phyloP scores from a whole-genome alignment of 2,888 invertebrate genomes.

The Pogonocherus hispidulus region DNA sequence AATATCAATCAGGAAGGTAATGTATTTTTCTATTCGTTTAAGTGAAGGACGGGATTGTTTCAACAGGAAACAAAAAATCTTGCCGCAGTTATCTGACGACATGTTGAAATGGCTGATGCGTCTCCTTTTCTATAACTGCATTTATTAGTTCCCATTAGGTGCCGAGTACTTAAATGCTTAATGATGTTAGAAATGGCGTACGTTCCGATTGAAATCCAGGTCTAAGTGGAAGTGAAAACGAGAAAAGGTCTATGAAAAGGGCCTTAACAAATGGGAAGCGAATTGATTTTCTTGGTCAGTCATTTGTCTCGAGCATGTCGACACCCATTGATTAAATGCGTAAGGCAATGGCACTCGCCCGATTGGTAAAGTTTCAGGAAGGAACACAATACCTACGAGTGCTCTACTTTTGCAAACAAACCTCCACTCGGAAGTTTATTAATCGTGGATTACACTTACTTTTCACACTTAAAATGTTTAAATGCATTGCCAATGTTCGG shows the following conservation, averaged over 20 bases:
- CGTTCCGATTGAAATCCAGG: constrained; percentile 43
- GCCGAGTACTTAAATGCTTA: constrained; percentile 29
- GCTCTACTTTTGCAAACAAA: constrained; percentile 46
- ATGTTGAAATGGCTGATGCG: no score
- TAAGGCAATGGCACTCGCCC: constrained; percentile 57
- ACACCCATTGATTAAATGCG: constrained; percentile 60
- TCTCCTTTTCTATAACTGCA: constrained; percentile 20
- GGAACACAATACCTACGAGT: constrained; percentile 51
- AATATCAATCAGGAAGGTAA: no score
- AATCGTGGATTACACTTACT: not conserved
- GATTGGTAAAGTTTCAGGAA: constrained; percentile 57
- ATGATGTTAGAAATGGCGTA: constrained; percentile 43
- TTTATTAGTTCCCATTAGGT: constrained; percentile 27
- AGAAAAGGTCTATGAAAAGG: constrained; percentile 44
- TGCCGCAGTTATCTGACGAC: no score
- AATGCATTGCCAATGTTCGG: no score
- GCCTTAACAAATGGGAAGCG: constrained; percentile 60
- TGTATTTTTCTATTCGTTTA: no score
- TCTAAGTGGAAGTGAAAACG: constrained; percentile 43
- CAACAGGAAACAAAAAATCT: no score
- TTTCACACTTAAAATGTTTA: not conserved
- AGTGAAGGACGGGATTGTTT: no score
- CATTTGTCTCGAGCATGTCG: constrained; percentile 61
- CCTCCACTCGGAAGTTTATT: constrained; percentile 3
- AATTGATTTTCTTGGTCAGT: constrained; percentile 64